Base-by-base conservation (phyloP, 2,113 vertebrate species). In the Sinocyclocheilus rhinocerous region DNA sequence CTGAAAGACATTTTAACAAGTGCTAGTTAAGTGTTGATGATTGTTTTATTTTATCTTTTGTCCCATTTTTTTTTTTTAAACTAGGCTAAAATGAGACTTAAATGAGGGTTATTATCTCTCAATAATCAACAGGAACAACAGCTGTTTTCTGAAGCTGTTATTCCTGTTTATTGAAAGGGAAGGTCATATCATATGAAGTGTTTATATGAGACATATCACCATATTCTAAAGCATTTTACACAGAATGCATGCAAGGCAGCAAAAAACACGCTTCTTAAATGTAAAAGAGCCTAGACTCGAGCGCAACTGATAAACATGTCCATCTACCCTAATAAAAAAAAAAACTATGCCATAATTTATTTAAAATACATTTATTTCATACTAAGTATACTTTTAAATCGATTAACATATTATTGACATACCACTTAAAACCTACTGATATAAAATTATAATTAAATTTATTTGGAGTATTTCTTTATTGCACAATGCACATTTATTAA, bases 51-150 rank as follows among this genome's bases (percentile, higher is more conserved):
- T 33, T 22, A 16, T 69, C 15, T 48, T 84, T 65, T 33, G 52
- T 39, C 59, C 18, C 1, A 75, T 45, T 52, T 26, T 2, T 29
- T 42, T 63, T 1, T 24, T 39, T 61, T 26, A 26, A 57, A 15
- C 18, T 55, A 36, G 29, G n/a, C 10, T 48, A 12, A 48, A 48
- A 50, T 2, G 1, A 45, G 52, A 57, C 4, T 42, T 20, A 42
- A 26, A 42, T 69, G 52, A 76, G 29, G 18, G 36, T 76, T 87
- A 76, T 42, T 15, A 72, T 83, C 11, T 59, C 36, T 57, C 59
- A 9, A 42, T 39, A 24, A 79, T n/a, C n/a, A n/a, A n/a, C n/a
- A n/a, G n/a, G n/a, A n/a, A n/a, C n/a, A n/a, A n/a, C n/a, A n/a
- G 52, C 50, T 67, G 82, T 84, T 67, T 50, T 52, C 76, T 42